A percentile compares a stretch with the other conserved stretches of the same genome.
phyloP scores from a whole-genome alignment of 1,140 invertebrate genomes.

The Stegodyphus mimosarum region DNA sequence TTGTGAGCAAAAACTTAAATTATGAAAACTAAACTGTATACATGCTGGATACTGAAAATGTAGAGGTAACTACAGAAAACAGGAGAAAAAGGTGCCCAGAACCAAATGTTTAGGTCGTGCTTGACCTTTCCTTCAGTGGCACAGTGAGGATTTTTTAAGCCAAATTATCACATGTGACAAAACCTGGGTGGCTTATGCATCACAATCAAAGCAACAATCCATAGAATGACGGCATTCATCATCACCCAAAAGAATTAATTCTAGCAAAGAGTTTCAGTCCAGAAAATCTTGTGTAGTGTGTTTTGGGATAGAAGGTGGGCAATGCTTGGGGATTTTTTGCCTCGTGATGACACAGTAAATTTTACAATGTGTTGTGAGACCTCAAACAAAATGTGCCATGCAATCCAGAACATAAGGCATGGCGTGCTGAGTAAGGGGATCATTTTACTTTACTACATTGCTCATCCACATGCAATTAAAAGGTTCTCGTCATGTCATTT shows the following conservation, averaged over 20 bases:
- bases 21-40: neutral
- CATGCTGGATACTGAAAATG: neutral
- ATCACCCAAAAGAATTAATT: neutral
- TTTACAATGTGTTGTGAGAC: neutral
- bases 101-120: neutral
- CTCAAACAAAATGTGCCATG: neutral
- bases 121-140: neutral
- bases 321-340: neutral
- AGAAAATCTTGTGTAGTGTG: neutral
- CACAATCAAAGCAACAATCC: constrained; percentile 1
- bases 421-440: neutral
- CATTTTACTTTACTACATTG: constrained; percentile 63
- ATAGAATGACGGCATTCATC: neutral
- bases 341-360: neutral
- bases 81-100: neutral
- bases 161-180: neutral
- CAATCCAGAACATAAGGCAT: neutral
- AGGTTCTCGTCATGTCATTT: constrained; percentile 65
- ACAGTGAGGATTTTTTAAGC: neutral
- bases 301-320: neutral
- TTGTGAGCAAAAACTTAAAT: neutral
- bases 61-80: neutral
- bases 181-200: neutral
- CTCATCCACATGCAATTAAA: constrained; percentile 53
- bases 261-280: neutral